Evolutionary conservation across 2,797 vertebrate genomes (phyloP), one percentile per base, ranked within the genome.

Genomic region (Peromyscus eremicus): DNA sequence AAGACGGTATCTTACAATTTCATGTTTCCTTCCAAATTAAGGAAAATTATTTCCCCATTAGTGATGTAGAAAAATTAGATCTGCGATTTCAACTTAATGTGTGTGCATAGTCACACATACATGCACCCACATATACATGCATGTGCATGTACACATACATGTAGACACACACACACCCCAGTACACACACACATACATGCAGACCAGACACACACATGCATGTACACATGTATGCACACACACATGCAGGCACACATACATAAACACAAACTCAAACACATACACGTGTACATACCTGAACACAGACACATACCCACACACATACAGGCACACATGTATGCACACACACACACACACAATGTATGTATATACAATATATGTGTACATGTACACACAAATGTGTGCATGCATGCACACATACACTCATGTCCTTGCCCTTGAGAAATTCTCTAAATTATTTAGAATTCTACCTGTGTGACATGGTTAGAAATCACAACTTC

Each of bases 41-140:
- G n/a, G 37, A 57, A 14, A 80, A 77, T 52, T 9, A 46, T 71
- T 92, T 96, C 27, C 64, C 27, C 7, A 17, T 66, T 84, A 76
- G 13, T 66, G 75, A 57, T 1, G 0, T 81, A 71, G 87, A 96
- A 94, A 93, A 94, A 46, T 92, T 46, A 95, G 43, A 86, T 82
- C 29, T 29, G 40, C 91, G 13, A 21, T 92, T 95, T 94, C 34
- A 95, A 23, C 4, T 66, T 76, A 32, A 21, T 16, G 37, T 25
- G 3, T 52, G 10, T n/a, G 5, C 34, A 3, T 40, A 81, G 40
- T 34, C 55, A 81, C 21, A 37, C 12, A 82, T 27, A 60, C 17
- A 25, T 13, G 13, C 0, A 27, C n/a, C 2, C 13, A 27, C 11
- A 27, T 4, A 75, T 23, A 27, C 73, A 75, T 71, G 3, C 71